These are phyloP conservation scores for Drepana falcataria DNA, from an alignment of 2,888 invertebrate species.

Conservation along the genomic window DNA sequence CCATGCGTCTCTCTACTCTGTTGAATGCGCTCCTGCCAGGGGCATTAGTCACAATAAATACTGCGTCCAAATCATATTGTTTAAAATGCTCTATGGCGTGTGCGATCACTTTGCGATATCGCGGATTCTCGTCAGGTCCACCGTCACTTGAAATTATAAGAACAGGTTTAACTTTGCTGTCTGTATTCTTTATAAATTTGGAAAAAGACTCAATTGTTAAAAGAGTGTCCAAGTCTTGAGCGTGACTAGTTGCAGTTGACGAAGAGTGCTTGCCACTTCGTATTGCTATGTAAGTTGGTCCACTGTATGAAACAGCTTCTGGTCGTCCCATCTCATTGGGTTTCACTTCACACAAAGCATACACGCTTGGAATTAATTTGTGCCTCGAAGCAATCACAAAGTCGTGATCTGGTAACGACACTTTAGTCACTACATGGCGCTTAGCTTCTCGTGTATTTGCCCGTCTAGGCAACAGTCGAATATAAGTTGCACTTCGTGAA, in stretches of 20 bases:
- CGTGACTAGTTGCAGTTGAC: conserved; percentile 22
- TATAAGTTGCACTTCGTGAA: conserved; percentile 10
- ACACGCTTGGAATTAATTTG: conserved; percentile 21
- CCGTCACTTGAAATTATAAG: conserved; percentile 10
- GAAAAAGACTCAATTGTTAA: conserved; percentile 6
- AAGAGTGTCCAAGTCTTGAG: conserved; percentile 22
- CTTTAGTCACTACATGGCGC: conserved; percentile 18
- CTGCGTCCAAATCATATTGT: conserved; percentile 19
- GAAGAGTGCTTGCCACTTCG: conserved; percentile 23
- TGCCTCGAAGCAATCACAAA: conserved; percentile 17
- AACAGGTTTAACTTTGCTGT: conserved; percentile 9
- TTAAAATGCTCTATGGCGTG: conserved; percentile 13
- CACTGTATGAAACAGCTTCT: conserved; percentile 40
- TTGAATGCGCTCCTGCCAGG: conserved; percentile 19
- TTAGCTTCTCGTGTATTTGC: conserved; percentile 28
- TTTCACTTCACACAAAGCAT: conserved; percentile 30
- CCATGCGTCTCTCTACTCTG: conserved; percentile 18
- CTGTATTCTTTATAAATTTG: conserved; percentile 2
- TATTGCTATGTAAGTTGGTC: conserved; percentile 49
- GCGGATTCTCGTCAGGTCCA: conserved; percentile 19
- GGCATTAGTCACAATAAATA: conserved; percentile 20
- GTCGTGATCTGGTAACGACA: conserved; percentile 19
- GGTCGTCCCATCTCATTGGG: conserved; percentile 9
- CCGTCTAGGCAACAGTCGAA: conserved; percentile 16
- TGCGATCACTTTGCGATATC: conserved; percentile 15